Conservation (phyloP, 1,140 invertebrate genomes). For the Chionoecetes opilio region DNA sequence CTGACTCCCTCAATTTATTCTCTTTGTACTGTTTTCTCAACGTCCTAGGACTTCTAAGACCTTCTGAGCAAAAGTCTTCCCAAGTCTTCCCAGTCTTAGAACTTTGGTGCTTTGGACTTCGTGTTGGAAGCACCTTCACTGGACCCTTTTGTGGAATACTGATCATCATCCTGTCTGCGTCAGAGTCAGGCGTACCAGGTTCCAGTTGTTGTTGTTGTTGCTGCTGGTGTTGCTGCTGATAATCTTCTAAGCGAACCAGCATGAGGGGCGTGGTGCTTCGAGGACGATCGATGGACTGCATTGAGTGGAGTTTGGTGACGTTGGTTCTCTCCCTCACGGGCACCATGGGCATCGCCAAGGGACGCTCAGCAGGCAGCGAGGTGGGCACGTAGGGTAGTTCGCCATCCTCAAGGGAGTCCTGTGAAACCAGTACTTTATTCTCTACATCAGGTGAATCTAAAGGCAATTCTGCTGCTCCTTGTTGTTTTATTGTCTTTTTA, state of each 20-base stretch:
- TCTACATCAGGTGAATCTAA: constrained; percentile 79
- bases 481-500: constrained; percentile 83
- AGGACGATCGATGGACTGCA: constrained; percentile 91
- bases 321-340: constrained; percentile 90
- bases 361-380: constrained; percentile 92
- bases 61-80: constrained; percentile 88
- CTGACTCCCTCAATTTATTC: constrained; percentile 72
- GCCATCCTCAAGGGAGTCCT: constrained; percentile 93
- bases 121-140: constrained; percentile 82
- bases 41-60: constrained; percentile 84
- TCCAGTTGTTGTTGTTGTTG: constrained; percentile 66
- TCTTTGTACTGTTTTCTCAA: constrained; percentile 82
- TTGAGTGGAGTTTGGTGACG: constrained; percentile 89
- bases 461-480: constrained; percentile 60
- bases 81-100: constrained; percentile 86
- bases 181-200: constrained; percentile 81
- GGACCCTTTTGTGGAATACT: constrained; percentile 81
- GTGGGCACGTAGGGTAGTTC: constrained; percentile 94
- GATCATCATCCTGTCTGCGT: constrained; percentile 83
- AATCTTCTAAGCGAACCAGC: constrained; percentile 91
- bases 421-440: constrained; percentile 89
- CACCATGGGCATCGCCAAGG: constrained; percentile 91
- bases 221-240: constrained; percentile 82
- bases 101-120: constrained; percentile 82
- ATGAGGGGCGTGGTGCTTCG: constrained; percentile 93